Evolutionary conservation across 1,140 invertebrate genomes (phyloP), one percentile per base, ranked within the genome.

Genomic region (Drosophila parvula): DNA sequence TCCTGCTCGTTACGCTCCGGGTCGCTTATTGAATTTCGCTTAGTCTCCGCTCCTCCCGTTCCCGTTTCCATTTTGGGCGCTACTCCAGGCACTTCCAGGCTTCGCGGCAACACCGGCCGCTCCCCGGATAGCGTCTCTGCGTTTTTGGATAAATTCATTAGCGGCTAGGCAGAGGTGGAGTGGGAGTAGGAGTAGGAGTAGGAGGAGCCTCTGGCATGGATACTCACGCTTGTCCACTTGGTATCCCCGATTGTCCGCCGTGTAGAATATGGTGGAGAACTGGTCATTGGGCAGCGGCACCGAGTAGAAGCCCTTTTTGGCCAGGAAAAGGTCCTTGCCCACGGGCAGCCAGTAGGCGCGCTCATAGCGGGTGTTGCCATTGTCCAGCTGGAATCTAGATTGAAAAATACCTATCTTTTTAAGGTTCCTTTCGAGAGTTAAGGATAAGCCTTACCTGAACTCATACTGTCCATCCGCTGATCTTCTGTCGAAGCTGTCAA

Each of bases 361-460:
- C 40, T 91, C 90, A 14, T 90, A 91, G n/a, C 90, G 85, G 0
- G 83, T 78, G 12, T 90, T 79, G n/a, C 90, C 90, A 41, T 91
- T 90, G 56, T 88, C 83, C 32, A 91, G 50, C 4, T 79, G 57
- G 38, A 79, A 91, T 58, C 90, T 91, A 43, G 9, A 9, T 2
- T 34, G 2, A 5, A 41, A 18, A 28, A 14, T 27, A 10, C 9
- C 18, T 34, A 5, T 28, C 41, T 32, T 11, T 9, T 2, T 5
- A 28, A 5, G 7, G 7, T 50, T 38, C 5, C 18, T 30, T 9
- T 1, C 5, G 3, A 5, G 5, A 9, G 5, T 30, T 30, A 4
- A 4, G 2, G 8, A 10, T 2, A 3, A 0, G 8, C 9, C 47
- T 61, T 18, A 91, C 90, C 83, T 91, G 53, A 73, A 91, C 55